phyloP scores from a whole-genome alignment of 2,797 vertebrate genomes.

The Dromococcyx pavoninus region DNA sequence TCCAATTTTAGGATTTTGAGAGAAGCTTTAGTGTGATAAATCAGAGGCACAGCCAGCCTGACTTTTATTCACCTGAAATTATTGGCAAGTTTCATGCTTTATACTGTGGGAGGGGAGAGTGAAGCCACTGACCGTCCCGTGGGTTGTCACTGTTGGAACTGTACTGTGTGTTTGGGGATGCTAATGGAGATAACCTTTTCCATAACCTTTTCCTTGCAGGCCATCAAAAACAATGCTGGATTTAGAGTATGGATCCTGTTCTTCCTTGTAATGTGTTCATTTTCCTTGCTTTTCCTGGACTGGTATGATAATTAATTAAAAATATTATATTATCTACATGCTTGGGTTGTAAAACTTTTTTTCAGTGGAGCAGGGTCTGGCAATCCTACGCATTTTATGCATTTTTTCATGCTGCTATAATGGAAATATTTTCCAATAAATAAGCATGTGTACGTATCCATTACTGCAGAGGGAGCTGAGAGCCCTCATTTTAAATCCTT shows the following conservation, averaged over 20 bases:
- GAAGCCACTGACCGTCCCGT: not conserved
- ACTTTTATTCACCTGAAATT: not conserved
- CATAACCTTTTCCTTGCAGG: conserved; percentile 81
- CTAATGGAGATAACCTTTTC: not conserved
- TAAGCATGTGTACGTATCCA: not conserved
- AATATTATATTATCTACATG: not conserved
- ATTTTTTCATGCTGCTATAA: not conserved
- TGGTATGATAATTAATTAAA: conserved; percentile 93
- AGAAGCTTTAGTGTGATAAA: not conserved
- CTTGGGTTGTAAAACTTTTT: not conserved
- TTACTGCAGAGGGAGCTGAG: not conserved
- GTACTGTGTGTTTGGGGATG: not conserved
- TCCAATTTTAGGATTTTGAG: not conserved
- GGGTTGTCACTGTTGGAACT: not conserved
- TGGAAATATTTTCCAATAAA: not conserved
- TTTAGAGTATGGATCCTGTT: conserved; percentile 99
- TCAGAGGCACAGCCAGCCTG: not conserved
- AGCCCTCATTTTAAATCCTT: not conserved
- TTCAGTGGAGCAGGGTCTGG: not conserved
- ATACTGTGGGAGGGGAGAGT: not conserved
- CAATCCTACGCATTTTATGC: not conserved
- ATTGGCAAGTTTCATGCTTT: not conserved
- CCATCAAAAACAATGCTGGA: conserved; percentile 98
- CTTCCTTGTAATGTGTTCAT: conserved; percentile 99
- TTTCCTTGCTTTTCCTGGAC: conserved; percentile 96